Base-by-base conservation (phyloP, 2,113 vertebrate genomes). In the Psammodynastes pulverulentus region DNA sequence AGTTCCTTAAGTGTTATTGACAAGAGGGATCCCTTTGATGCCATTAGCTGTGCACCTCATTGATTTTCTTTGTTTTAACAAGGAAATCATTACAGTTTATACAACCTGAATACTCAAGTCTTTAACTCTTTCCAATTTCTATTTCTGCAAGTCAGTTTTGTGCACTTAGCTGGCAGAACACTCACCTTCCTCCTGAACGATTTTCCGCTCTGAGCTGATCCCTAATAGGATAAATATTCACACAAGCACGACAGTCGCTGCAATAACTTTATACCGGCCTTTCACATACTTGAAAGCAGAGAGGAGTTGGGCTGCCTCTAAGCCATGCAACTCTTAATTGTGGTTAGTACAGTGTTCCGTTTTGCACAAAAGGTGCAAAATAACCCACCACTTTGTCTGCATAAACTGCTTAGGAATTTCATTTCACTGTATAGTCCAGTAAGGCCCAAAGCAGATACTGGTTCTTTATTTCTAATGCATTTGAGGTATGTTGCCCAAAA, bases 21-120 rank as follows among this genome's bases (percentile, higher is more conserved):
- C 94, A 94, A 2, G 89, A 67, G 95, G 87, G 39, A 94, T 49
- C 84, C 88, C 96, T 90, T 90, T 2, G 79, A 48, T 95, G 85
- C 93, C 94, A 86, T 87, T 91, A 94, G 84, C 19, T 0, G 0
- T 43, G 88, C 19, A 12, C 58, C 23, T 3, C 90, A 93, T 94
- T 24, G 90, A 96, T 93, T 92, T 94, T 88, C 91, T n/a, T 23
- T 92, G 92, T 91, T 94, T 94, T 91, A 93, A 94, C 90, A 95
- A 95, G 95, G 26, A 97, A 89, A 91, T 96, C 95, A 49, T 23
- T 0, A 0, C 48, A 88, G 94, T 95, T 95, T 94, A 94, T 95
- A 93, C 92, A 95, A 92, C 92, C 91, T 26, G 0, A 2, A 92
- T 93, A 87, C 86, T 89, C 49, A 53, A 0, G 89, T 0, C 4